Evolutionary conservation across 2,888 invertebrate genomes (phyloP), one percentile per base, ranked within the genome.

Genomic region (Marasmarcha lunaedactyla): DNA sequence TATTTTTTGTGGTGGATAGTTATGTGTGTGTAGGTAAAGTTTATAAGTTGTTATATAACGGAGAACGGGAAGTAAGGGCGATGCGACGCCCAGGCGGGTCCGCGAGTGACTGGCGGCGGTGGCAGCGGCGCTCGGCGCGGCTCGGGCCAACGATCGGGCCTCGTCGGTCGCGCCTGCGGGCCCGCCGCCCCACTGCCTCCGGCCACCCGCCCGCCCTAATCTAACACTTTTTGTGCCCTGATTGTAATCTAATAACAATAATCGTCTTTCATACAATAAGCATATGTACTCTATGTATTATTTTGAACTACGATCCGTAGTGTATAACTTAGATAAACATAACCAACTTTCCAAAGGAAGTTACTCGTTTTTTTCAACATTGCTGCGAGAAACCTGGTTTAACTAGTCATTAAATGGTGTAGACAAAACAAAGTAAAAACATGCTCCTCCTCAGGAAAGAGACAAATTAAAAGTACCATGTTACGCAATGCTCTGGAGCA

Each of bases 111-210:
- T 83, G 79, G 70, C 60, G 60, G 67, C 67, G 79, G 72, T 64
- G 74, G 71, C 65, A 55, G 72, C 66, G 69, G 70, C 66, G 50
- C 60, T 49, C 78, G 20, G 3, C 20, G 7, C 20, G 3, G 3
- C 20, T 20, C 20, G 20, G 20, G 20, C 20, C 4, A 3, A 20
- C 30, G 25, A 9, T 20, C 20, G 20, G 20, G 7, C 6, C 78
- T 77, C 77, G 70, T 72, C 76, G 67, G 68, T 71, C 78, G 78
- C 78, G 79, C 74, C 70, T 72, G 74, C 71, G 74, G 79, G 76
- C 70, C 70, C 63, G 66, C 59, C 60, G 62, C 63, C 63, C 64
- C 64, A 62, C 64, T 59, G 20, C 35, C 42, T 38, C 43, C 41
- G 46, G 39, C 68, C 26, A 20, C 72, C 71, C 68, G 63, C 65